phyloP scores from a whole-genome alignment of 1,140 invertebrate genomes.

The Calycopis cecrops region DNA sequence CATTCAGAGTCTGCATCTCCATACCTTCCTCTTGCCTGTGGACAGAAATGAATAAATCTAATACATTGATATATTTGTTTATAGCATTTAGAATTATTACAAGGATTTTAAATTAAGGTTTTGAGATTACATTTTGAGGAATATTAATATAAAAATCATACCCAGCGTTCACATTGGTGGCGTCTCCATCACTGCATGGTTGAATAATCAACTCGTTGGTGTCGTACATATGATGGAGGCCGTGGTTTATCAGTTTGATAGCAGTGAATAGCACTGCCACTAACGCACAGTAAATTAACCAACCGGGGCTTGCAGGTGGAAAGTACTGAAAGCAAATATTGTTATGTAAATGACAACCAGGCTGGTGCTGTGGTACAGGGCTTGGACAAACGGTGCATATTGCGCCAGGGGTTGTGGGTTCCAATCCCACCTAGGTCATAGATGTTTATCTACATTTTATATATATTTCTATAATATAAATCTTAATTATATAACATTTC shows the following conservation, averaged over 20 bases:
- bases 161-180: conserved; percentile 49
- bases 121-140: too few species aligned
- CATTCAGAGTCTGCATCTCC: conserved; percentile 86
- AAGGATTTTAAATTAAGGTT: too few species aligned
- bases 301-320: conserved; percentile 87
- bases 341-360: too few species aligned
- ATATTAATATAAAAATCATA: conserved; percentile 32
- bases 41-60: conserved; percentile 29
- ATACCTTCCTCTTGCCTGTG: conserved; percentile 85
- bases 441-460: too few species aligned
- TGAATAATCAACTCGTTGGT: conserved; percentile 88
- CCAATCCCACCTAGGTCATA: too few species aligned
- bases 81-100: too few species aligned
- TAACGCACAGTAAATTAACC: conserved; percentile 90
- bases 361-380: too few species aligned
- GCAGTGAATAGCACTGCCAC: conserved; percentile 87
- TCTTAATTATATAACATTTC: too few species aligned
- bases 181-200: conserved; percentile 40
- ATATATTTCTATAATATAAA: too few species aligned
- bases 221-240: conserved; percentile 96
- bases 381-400: too few species aligned
- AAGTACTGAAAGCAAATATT: conserved; percentile 85
- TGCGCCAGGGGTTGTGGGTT: too few species aligned
- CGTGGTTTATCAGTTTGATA: conserved; percentile 93
- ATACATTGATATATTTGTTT: too few species aligned